Conservation (phyloP, 2,888 invertebrate species). For the Metalampra italica region DNA sequence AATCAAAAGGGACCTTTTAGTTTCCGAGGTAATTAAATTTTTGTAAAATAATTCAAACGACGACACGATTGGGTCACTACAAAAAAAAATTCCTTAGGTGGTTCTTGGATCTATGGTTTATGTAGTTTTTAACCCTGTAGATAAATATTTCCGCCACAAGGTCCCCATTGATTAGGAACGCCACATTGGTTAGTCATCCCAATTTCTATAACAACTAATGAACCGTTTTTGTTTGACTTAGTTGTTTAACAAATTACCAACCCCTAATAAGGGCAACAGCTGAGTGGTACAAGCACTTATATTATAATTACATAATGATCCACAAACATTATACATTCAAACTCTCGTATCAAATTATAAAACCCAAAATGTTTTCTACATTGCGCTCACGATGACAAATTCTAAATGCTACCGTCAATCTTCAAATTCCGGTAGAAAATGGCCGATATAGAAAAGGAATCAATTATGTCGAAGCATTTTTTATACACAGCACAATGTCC, state of each 20-base stretch:
- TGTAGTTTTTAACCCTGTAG: too few relatives aligned
- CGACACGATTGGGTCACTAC: too few relatives aligned
- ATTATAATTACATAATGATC: conserved; percentile 38
- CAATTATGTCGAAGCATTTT: conserved; percentile 44
- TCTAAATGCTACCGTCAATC: conserved; percentile 46
- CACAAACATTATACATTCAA: conserved; percentile 52
- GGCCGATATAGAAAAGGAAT: conserved; percentile 56
- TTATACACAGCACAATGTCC: conserved; percentile 65
- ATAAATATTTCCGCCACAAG: too few relatives aligned
- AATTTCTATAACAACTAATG: conserved; percentile 45
- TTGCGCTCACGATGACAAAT: conserved; percentile 41
- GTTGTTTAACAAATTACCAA: conserved; percentile 16
- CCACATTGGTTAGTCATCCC: conserved; percentile 26
- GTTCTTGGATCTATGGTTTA: too few relatives aligned
- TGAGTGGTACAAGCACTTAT: conserved; percentile 48
- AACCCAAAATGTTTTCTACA: conserved; percentile 35
- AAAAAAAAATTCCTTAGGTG: too few relatives aligned
- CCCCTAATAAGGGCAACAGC: conserved; percentile 38
- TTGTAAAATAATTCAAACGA: too few relatives aligned
- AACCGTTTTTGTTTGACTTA: conserved; percentile 31
- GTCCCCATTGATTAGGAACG: too few relatives aligned
- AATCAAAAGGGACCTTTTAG: too few relatives aligned
- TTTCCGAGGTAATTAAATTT: too few relatives aligned
- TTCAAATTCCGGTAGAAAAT: conserved; percentile 30
- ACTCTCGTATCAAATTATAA: conserved; percentile 48